A percentile compares a stretch with the other conserved stretches of the same genome.
phyloP scores from a whole-genome alignment of 2,888 invertebrate genomes.

The Ennomos quercinarius region DNA sequence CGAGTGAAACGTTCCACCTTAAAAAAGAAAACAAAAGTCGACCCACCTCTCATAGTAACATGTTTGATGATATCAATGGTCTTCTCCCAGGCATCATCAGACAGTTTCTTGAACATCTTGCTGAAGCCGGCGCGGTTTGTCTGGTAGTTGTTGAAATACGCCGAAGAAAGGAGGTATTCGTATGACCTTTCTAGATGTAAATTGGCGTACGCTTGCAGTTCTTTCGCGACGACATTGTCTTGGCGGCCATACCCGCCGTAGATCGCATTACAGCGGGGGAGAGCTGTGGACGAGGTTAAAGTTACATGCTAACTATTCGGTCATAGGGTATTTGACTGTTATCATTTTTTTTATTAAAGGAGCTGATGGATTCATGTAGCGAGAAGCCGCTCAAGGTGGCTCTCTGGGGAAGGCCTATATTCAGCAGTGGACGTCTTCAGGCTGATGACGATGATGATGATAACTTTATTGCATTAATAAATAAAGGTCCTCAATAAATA shows the following conservation, averaged over 20 bases:
- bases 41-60: constrained; percentile 89
- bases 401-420: no score
- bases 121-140: constrained; percentile 91
- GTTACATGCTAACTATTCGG: no score
- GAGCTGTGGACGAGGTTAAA: constrained; percentile 46
- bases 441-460: no score
- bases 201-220: constrained; percentile 85
- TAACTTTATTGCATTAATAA: no score
- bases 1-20: no score
- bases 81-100: constrained; percentile 91
- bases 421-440: no score
- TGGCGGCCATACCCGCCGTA: constrained; percentile 86
- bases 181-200: constrained; percentile 90
- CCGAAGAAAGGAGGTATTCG: constrained; percentile 90
- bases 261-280: constrained; percentile 87
- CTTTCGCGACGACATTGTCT: constrained; percentile 67
- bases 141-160: constrained; percentile 91
- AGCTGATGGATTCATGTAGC: no score
- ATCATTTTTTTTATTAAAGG: no score
- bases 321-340: no score
- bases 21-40: constrained; percentile 3
- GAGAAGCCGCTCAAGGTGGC: no score
- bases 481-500: no score
- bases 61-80: constrained; percentile 91
- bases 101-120: constrained; percentile 89